Evolutionary conservation across 2,888 invertebrate species (phyloP), one percentile per base, ranked within the genome.

Genomic region (Microdon myrmicae): DNA sequence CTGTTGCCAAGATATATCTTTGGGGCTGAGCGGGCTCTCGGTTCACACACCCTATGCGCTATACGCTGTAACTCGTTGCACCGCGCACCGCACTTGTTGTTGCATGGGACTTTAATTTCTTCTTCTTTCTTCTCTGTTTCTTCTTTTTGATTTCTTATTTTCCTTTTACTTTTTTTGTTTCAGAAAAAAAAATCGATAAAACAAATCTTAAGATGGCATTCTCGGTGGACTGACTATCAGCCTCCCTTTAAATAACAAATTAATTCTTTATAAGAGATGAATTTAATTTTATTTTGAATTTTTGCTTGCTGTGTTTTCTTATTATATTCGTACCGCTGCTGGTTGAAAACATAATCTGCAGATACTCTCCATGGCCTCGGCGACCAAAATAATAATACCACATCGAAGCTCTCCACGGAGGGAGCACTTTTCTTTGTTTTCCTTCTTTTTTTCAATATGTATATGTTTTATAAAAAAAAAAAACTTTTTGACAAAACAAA

Each of bases 261-360:
- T n/a, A 31, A 41, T 43, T 60, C 43, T 41, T 41, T 45, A 59
- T 10, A 9, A 9, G 29, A 58, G 38, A 58, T 44, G 56, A 37
- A 44, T 55, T 60, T 61, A 54, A 32, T 39, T 60, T 34, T 47
- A 9, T 28, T 14, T 44, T 56, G 16, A 31, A 17, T 32, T 56
- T 48, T 29, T 43, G 43, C 6, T 37, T 44, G 9, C 6, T 4
- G 23, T 35, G 35, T 29, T 32, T 60, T 34, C 45, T 43, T 51
- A 31, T 48, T 44, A 39, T 55, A 41, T 43, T 71, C 71, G 71
- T 70, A 75, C 75, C 73, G 74, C 76, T 70, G 79, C 80, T 73
- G 79, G 77, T 71, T 79, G 79, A 71, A 79, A 79, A 69, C 79
- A 79, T 68, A 79, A 74, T 73, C 80, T 77, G 73, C 79, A 79